Conservation (phyloP, 2,113 vertebrate genomes). For the Benitochromis conjunctus region DNA sequence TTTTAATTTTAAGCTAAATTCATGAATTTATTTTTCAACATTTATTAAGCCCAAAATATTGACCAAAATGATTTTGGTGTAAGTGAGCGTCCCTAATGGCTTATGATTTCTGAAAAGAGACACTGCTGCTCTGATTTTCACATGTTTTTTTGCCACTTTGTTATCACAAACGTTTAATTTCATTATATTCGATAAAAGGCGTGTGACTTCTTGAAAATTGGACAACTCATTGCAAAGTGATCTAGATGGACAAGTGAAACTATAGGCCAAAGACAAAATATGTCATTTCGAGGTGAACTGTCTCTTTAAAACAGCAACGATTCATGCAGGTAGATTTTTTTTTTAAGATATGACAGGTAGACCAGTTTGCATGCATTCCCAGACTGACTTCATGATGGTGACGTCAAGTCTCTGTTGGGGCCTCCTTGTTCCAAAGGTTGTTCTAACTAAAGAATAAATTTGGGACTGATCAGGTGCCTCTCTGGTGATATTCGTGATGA, state of each 20-base stretch:
- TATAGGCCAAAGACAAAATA: neutral
- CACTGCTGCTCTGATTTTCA: neutral
- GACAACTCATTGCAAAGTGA: rapidly evolving
- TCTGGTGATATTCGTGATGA: neutral
- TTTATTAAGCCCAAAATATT: neutral
- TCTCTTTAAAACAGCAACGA: neutral
- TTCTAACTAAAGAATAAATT: neutral
- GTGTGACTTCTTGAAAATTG: neutral
- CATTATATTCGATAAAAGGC: neutral
- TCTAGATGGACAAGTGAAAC: neutral
- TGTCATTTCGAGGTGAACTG: neutral
- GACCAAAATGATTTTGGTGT: neutral
- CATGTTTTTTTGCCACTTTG: neutral
- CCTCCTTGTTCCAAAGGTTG: neutral
- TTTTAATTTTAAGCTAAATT: no score
- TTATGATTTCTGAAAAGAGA: neutral
- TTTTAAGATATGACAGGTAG: neutral
- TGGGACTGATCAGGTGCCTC: neutral
- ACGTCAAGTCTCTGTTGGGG: neutral
- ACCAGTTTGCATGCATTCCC: neutral
- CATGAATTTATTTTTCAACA: no score
- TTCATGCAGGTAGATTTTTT: neutral
- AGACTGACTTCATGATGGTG: neutral
- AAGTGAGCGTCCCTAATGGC: neutral
- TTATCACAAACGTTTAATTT: neutral